phyloP scores from a whole-genome alignment of 2,797 vertebrate species.

The Megaceryle alcyon region DNA sequence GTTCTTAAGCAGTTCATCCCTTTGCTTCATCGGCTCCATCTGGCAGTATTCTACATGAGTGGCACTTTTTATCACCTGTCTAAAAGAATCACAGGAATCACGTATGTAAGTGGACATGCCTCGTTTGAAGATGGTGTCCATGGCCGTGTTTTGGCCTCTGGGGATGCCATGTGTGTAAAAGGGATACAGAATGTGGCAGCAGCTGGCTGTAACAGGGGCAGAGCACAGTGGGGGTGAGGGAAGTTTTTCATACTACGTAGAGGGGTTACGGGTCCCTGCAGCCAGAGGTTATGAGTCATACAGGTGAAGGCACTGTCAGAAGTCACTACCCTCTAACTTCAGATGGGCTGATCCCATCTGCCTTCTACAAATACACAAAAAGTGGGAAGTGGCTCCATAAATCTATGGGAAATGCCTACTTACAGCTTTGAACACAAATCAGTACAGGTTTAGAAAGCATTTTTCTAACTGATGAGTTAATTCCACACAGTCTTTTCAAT shows the following conservation, averaged over 20 bases:
- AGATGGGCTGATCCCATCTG: not conserved
- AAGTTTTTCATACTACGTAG: not conserved
- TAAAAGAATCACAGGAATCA: constrained; percentile 85
- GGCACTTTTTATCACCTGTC: constrained; percentile 90
- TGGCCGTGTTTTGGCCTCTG: not conserved
- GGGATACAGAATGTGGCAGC: not conserved
- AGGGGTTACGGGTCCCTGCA: not conserved
- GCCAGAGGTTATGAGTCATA: not conserved
- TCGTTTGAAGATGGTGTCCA: too few species aligned
- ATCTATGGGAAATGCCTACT: not conserved
- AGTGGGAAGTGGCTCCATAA: not conserved
- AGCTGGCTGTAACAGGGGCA: not conserved
- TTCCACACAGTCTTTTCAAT: not conserved
- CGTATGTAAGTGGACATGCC: constrained; percentile 83
- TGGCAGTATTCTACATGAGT: constrained; percentile 88
- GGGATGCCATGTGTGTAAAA: rapidly evolving
- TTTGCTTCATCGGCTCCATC: constrained; percentile 84
- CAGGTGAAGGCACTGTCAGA: not conserved
- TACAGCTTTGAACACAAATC: not conserved
- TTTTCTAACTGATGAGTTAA: not conserved
- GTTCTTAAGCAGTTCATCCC: constrained; percentile 79
- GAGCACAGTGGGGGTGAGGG: not conserved
- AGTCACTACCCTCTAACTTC: not conserved
- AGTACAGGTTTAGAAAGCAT: not conserved
- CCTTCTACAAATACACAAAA: not conserved